Evolutionary conservation across 2,797 vertebrate species (phyloP).

Genomic region (Helicolenus hilgendorfi): DNA sequence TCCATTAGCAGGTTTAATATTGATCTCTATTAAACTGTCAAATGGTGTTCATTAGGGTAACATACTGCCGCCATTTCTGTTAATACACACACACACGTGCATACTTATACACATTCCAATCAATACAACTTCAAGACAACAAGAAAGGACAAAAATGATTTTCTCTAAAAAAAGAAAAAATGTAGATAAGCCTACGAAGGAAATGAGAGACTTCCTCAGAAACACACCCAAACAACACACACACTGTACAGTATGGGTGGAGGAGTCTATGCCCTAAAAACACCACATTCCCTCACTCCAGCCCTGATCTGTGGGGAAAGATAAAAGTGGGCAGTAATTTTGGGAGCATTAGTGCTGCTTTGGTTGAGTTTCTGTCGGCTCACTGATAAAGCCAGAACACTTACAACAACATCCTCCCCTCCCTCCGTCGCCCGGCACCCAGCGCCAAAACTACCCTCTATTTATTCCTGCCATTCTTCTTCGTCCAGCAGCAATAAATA

Average conservation of each 20-base stretch:
- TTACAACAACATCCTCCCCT: conserved; percentile 82
- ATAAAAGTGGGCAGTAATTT: conserved; percentile 75
- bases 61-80: neutral
- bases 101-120: neutral
- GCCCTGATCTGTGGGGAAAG: conserved; percentile 60
- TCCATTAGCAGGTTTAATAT: conserved; percentile 17
- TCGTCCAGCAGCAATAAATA: conserved; percentile 59
- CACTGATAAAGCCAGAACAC: conserved; percentile 80
- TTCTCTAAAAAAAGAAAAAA: conserved; percentile 49
- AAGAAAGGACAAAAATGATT: conserved; percentile 36
- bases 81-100: neutral
- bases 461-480: conserved; percentile 85
- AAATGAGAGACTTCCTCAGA: conserved; percentile 81
- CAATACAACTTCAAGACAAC: conserved; percentile 30
- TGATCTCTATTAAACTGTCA: conserved; percentile 47
- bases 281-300: conserved; percentile 37
- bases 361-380: conserved; percentile 70
- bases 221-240: conserved; percentile 56
- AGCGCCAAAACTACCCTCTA: conserved; percentile 51
- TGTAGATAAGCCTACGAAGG: conserved; percentile 72
- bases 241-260: conserved; percentile 29
- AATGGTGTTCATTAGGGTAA: conserved; percentile 4
- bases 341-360: conserved; percentile 67
- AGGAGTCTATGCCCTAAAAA: conserved; percentile 34
- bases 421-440: conserved; percentile 25